Base-by-base conservation (phyloP, 1,140 invertebrate species). In the Whitmania pigra region DNA sequence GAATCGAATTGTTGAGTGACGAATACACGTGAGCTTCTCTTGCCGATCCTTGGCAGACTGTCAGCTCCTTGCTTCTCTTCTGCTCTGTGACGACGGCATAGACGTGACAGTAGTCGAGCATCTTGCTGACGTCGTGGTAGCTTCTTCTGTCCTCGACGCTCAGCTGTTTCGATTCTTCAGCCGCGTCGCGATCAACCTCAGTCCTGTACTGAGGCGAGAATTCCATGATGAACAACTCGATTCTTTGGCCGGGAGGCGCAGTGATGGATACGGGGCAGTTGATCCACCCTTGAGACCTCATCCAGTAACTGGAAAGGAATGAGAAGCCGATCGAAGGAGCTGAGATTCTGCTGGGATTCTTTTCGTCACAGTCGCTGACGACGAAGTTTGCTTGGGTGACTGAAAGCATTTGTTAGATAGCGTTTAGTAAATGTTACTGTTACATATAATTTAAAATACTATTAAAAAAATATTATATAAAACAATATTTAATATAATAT, bases 31-130 rank as follows among this genome's bases (percentile, higher is more conserved):
- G 53, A 29, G 25, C 2, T 63, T 71, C 53, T 22, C 71, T 22
- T 3, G 29, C 53, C 9, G 25, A 57, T 29, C 55, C 55, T 9
- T 29, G 25, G 71, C 71, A 71, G 20, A 71, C 53, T 25, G 71
- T 71, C 25, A 54, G 29, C 5, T 71, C 53, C 17, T 29, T 57
- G 25, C 25, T 29, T 9, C n/a, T 53, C 27, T 71, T 63, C 36
- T 40, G 53, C 36, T 71, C 71, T 6, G n/a, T n/a, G 9, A 71
- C 55, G 3, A 31, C 31, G n/a, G 69, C 69, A 20, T 71, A 71
- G 6, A 71, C 49, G 69, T 71, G 53, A 36, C 69, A 71, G 69
- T 71, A 71, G 9, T 68, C 67, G 6, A 43, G 67, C 22, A 31
- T 5, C 15, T 17, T 63, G 57, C 22, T n/a, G 27, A 25, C 25